Evolutionary conservation across 2,113 vertebrate genomes (phyloP).

Genomic region (Dascyllus trimaculatus): DNA sequence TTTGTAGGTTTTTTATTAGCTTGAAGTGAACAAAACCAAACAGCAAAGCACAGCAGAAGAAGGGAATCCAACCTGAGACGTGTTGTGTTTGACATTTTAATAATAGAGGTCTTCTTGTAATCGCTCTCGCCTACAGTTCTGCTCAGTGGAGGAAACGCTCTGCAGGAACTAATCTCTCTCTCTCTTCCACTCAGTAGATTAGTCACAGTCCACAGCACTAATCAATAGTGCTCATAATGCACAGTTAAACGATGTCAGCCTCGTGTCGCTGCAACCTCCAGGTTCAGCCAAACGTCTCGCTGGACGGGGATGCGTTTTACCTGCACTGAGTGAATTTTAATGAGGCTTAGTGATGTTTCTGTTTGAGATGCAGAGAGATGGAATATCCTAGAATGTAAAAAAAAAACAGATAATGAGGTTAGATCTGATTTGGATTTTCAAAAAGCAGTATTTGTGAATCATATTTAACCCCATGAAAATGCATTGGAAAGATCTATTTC

Average conservation of each 20-base stretch:
- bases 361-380: not conserved
- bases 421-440: too few relatives aligned
- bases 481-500: not conserved
- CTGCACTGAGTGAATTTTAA: conserved; percentile 10
- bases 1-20: not conserved
- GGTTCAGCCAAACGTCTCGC: conserved; percentile 11
- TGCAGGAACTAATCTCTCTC: conserved; percentile 8
- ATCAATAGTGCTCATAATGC: conserved; percentile 38
- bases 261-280: conserved; percentile 1
- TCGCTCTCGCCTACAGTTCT: not conserved
- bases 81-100: not conserved
- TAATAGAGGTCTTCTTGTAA: not conserved
- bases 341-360: not conserved
- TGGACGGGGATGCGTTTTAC: not conserved
- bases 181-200: conserved; percentile 24
- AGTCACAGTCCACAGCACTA: conserved; percentile 38
- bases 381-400: not conserved
- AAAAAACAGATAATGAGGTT: not conserved
- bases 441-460: too few relatives aligned
- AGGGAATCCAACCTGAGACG: not conserved
- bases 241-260: conserved; percentile 28
- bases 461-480: too few relatives aligned
- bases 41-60: not conserved
- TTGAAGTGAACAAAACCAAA: not conserved
- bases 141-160: not conserved